Evolutionary conservation across 1,140 invertebrate species (phyloP).

Genomic region (Bombus consobrinus): DNA sequence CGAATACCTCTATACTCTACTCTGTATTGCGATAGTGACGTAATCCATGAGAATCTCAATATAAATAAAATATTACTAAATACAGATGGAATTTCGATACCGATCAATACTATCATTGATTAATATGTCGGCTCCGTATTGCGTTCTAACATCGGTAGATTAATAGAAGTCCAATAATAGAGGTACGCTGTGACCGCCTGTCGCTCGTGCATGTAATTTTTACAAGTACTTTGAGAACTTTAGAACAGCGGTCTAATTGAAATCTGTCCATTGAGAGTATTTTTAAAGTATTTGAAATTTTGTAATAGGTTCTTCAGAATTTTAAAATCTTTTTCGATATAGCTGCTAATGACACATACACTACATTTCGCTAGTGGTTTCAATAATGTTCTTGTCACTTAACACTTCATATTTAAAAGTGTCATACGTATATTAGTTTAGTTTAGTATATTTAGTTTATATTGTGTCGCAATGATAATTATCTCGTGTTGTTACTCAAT

Average conservation of each 20-base stretch:
- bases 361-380: not conserved
- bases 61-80: constrained; percentile 11
- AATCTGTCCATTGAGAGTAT: not conserved
- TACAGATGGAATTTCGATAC: not conserved
- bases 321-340: not conserved
- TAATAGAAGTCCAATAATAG: constrained; percentile 1
- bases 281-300: not conserved
- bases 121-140: constrained; percentile 1
- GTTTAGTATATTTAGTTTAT: too few species aligned
- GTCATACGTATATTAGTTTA: too few species aligned
- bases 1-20: not conserved
- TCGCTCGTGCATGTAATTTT: not conserved
- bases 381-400: not conserved
- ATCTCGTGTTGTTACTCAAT: not conserved
- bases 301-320: not conserved
- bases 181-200: not conserved
- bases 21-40: not conserved
- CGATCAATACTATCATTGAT: not conserved
- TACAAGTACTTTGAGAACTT: not conserved
- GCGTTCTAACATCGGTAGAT: not conserved
- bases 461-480: not conserved
- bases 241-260: not conserved
- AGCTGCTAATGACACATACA: not conserved
- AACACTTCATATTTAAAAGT: too few species aligned
- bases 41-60: not conserved